phyloP scores from a whole-genome alignment of 2,888 invertebrate genomes.

The Drosophila robusta region DNA sequence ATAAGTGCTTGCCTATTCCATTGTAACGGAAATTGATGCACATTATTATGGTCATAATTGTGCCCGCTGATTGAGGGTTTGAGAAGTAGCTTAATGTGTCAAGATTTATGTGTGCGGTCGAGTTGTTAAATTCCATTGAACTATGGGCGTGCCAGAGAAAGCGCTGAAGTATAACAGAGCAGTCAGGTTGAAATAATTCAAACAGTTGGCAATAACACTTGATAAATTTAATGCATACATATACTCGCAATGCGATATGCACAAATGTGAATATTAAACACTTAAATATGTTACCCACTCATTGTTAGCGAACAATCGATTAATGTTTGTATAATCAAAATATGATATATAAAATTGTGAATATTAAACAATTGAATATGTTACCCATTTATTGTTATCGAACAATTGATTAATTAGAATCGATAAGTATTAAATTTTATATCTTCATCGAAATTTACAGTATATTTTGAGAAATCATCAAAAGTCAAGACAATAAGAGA shows the following conservation, averaged over 20 bases:
- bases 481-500: too few relatives aligned
- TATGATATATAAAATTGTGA: too few relatives aligned
- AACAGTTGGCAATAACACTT: background rate
- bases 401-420: too few relatives aligned
- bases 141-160: background rate
- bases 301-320: background rate
- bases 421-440: too few relatives aligned
- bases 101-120: slow-evolving; percentile 16
- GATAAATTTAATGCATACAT: too few relatives aligned
- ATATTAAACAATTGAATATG: background rate
- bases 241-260: too few relatives aligned
- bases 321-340: too few relatives aligned
- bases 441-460: too few relatives aligned
- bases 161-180: background rate
- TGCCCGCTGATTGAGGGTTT: slow-evolving; percentile 18
- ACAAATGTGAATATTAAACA: too few relatives aligned
- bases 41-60: slow-evolving; percentile 32
- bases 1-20: slow-evolving; percentile 45
- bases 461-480: too few relatives aligned
- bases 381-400: background rate
- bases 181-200: background rate
- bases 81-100: slow-evolving; percentile 13
- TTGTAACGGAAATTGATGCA: slow-evolving; percentile 54
- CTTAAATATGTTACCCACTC: background rate
- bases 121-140: background rate